These are phyloP conservation scores for Melanotaenia duboulayi DNA, from an alignment of 2,113 vertebrate species.

Conservation along the genomic window DNA sequence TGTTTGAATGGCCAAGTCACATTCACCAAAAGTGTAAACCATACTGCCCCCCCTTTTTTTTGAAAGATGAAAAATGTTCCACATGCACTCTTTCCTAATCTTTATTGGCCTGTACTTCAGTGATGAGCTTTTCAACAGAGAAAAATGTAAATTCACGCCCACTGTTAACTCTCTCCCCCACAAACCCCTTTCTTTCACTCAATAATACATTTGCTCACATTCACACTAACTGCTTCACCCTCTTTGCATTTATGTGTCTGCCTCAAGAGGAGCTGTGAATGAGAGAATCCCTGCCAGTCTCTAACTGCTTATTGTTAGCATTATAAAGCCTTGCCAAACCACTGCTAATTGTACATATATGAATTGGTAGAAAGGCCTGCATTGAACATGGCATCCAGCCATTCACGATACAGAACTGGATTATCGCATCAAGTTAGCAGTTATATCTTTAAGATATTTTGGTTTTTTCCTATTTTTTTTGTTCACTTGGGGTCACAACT, in stretches of 20 bases:
- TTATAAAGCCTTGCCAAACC: slow-evolving; percentile 56
- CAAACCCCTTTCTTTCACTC: slow-evolving; percentile 25
- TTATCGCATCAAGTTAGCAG: not conserved
- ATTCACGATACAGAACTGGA: not conserved
- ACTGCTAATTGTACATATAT: slow-evolving; percentile 51
- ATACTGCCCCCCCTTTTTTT: not conserved
- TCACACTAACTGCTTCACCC: slow-evolving; percentile 35
- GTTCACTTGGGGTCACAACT: not conserved
- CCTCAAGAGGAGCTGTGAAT: slow-evolving; percentile 54
- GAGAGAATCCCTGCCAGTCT: slow-evolving; percentile 65
- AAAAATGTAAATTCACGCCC: slow-evolving; percentile 29
- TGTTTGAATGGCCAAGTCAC: no score
- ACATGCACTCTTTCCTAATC: not conserved
- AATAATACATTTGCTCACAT: not conserved
- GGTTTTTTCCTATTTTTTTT: not conserved
- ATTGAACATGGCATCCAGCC: slow-evolving; percentile 51
- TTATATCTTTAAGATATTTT: not conserved
- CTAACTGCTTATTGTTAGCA: slow-evolving; percentile 63
- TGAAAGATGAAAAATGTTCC: not conserved
- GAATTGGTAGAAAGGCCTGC: slow-evolving; percentile 67
- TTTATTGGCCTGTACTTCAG: slow-evolving; percentile 28
- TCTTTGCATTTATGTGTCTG: slow-evolving; percentile 32
- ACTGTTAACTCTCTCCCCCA: slow-evolving; percentile 30
- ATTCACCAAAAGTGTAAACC: no score
- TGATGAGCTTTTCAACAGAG: not conserved